Evolutionary conservation across 2,888 invertebrate species (phyloP), one percentile per base, ranked within the genome.

Genomic region (Hermaeophaga mercurialis): DNA sequence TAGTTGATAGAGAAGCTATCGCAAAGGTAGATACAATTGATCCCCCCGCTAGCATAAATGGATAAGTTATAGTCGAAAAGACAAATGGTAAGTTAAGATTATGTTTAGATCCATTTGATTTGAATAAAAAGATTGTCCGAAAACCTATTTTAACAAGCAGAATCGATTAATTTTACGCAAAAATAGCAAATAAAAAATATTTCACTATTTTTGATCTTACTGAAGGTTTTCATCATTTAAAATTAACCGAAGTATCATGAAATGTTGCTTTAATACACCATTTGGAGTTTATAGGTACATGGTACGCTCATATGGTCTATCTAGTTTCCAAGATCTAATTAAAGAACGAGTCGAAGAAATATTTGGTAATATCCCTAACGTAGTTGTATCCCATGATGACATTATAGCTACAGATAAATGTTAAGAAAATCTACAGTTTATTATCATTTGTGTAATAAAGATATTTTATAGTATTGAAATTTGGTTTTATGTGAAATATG

Each of bases 291-390:
- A 62, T 45, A 58, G 58, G 26, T 61, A 19, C 47, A 28, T 14
- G 22, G 49, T 50, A 11, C 24, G 59, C n/a, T 59, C 60, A 17
- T 65, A 64, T 47, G 63, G 65, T 12, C 56, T 64, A 38, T 59
- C 58, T 18, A 57, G 58, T 48, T 58, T 63, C 9, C 62, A 62
- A 44, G 62, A 66, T 22, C 15, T 62, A 28, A 64, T 66, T 48
- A 47, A 61, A 45, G 62, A 62, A 17, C n/a, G 34, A 15, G 47
- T 62, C 12, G 54, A 59, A 50, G 56, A 59, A 53, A 15, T 52
- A 52, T 62, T 65, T 47, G 59, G 53, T 4, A 55, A 58, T 24
- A 57, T 63, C 9, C 22, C 48, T 22, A 56, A 50, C 44, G 56
- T 63, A n/a, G 6, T 28, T 19, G 48, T 61, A 28, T 63, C 57